Base-by-base conservation (phyloP, 1,140 invertebrate genomes). In the Kradibia gibbosae region DNA sequence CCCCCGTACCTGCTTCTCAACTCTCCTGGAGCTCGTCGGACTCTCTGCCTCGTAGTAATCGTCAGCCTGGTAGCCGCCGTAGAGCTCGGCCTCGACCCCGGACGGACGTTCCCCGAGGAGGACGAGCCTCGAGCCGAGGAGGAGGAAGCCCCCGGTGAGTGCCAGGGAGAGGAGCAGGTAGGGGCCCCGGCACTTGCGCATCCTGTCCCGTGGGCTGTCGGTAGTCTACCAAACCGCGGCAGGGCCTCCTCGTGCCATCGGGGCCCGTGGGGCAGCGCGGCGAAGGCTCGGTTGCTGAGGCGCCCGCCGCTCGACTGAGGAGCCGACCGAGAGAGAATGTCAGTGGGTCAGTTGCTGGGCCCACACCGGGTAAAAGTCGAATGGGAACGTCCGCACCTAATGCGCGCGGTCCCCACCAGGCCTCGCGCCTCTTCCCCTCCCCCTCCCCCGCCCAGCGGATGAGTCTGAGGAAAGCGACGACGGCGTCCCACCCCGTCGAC, bases 281-380 rank as follows among this genome's bases (percentile, higher is more conserved):
- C 65, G 65, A 15, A 15, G 7, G 65, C 65, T 11, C 31, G 34
- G 4, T 8, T 31, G 31, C 8, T 11, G 11, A 17, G 65, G 2
- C 2, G 10, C 36, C 83, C 83, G 71, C 65, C 76, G 84, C 86
- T 83, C 85, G 87, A 90, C 85, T 89, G 8, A 15, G 20, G 4
- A 67, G 20, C 25, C 25, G 70, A 45, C 45, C 31, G 71, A 48
- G 22, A 84, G 89, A 88, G 90, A 91, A 90, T 90, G 90, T 90
- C 87, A 90, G 88, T 91, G 88, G 90, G 90, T 91, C 90, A 91
- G 87, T 88, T 78, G 87, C 87, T 82, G 70, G 78, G 76, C 77
- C 84, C 83, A 84, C 15, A 67, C 62, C 34, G 17, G 62, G 62
- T 67, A 67, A 67, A 67, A 67, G 62, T 67, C 34, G 34, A 67